Evolutionary conservation across 2,113 vertebrate species (phyloP).

Genomic region (Oxygymnocypris stewartii): DNA sequence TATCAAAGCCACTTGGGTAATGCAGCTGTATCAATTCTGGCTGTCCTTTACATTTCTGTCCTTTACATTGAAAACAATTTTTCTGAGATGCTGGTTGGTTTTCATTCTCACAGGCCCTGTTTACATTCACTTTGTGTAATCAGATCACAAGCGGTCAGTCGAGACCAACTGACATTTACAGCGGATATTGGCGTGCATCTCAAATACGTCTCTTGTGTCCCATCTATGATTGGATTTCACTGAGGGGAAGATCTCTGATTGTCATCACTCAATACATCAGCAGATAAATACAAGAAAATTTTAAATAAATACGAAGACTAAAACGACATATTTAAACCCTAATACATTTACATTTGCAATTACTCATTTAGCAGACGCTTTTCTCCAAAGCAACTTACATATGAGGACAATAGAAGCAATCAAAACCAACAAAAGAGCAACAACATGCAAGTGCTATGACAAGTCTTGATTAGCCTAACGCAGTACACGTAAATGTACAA

Average conservation of each 20-base stretch:
- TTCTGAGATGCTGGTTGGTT: background rate
- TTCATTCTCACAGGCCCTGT: background rate
- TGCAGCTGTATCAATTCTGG: background rate
- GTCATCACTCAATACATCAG: background rate
- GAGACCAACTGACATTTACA: background rate
- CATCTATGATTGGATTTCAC: constrained; percentile 19
- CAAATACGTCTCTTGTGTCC: background rate
- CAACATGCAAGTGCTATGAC: too few relatives aligned
- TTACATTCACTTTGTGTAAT: background rate
- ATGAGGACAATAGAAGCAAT: too few relatives aligned
- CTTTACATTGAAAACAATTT: background rate
- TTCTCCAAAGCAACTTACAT: too few relatives aligned
- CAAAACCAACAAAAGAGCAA: too few relatives aligned
- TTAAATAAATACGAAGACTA: background rate
- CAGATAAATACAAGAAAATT: background rate
- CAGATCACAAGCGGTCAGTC: background rate
- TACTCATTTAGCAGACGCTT: too few relatives aligned
- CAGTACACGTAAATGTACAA: too few relatives aligned
- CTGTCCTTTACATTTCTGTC: background rate
- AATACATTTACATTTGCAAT: too few relatives aligned
- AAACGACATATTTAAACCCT: too few relatives aligned
- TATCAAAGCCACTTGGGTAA: background rate
- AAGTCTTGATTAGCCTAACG: too few relatives aligned
- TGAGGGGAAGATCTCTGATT: background rate
- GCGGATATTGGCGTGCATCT: background rate